phyloP scores from a whole-genome alignment of 2,797 vertebrate genomes.

The Forpus xanthops region DNA sequence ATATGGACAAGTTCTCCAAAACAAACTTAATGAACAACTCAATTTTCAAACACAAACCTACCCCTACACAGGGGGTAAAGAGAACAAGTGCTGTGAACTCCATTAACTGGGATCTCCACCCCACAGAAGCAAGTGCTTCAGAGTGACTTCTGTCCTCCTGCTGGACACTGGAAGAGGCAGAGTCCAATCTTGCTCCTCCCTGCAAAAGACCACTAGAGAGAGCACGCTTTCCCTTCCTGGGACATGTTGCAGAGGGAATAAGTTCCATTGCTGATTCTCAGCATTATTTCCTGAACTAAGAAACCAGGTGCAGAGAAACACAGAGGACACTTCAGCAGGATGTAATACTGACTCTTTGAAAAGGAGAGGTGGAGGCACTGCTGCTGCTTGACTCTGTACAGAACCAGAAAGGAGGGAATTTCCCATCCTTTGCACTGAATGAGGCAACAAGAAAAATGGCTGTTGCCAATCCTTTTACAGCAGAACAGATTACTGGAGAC shows the following conservation, averaged over 20 bases:
- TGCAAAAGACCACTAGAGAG: fast-evolving
- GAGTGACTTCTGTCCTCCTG: neutral
- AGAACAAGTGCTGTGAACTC: neutral
- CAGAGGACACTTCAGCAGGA: neutral
- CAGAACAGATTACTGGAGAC: neutral
- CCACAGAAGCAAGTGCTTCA: neutral
- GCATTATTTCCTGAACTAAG: neutral
- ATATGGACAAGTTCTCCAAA: neutral
- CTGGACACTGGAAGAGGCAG: neutral
- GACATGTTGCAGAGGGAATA: neutral
- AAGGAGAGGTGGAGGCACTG: neutral
- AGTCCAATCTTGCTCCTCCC: neutral
- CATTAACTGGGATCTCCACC: neutral
- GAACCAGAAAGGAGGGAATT: neutral
- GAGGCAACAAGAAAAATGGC: neutral
- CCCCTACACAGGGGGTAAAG: neutral
- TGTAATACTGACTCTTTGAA: neutral
- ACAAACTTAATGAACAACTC: neutral
- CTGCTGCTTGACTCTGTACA: neutral
- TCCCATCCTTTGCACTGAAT: neutral
- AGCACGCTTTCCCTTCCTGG: neutral
- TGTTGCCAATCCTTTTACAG: neutral
- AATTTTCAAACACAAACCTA: neutral
- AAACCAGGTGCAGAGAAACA: neutral
- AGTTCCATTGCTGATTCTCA: neutral